phyloP scores from a whole-genome alignment of 2,113 vertebrate genomes.

The Cyanoramphus novaezelandiae region DNA sequence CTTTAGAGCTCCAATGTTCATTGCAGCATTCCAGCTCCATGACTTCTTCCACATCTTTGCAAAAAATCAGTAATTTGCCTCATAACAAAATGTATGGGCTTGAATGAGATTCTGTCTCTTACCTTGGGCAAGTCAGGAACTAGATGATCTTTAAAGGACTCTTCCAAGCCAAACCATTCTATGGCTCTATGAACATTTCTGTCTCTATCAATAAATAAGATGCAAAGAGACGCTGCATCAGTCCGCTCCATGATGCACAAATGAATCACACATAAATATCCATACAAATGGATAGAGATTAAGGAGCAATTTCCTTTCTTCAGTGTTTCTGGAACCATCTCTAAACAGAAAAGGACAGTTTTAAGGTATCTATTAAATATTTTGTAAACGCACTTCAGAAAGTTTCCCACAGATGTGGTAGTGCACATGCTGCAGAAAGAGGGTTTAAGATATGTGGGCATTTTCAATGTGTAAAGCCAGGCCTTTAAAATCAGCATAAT shows the following conservation, averaged over 20 bases:
- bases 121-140: background rate
- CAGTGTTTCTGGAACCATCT: background rate
- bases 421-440: rapidly evolving
- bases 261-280: background rate
- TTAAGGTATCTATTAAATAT: background rate
- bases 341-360: background rate
- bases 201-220: background rate
- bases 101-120: background rate
- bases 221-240: background rate
- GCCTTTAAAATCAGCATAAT: background rate
- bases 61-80: background rate
- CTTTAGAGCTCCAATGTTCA: background rate
- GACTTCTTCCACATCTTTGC: background rate
- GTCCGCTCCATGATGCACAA: rapidly evolving
- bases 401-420: background rate
- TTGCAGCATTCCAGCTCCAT: background rate
- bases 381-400: no score
- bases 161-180: background rate
- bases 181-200: background rate
- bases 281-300: background rate
- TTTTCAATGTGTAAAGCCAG: background rate
- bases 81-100: background rate
- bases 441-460: background rate
- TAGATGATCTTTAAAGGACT: background rate
- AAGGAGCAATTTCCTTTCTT: background rate